phyloP scores from a whole-genome alignment of 2,113 vertebrate species.

The Nothoprocta perdicaria region DNA sequence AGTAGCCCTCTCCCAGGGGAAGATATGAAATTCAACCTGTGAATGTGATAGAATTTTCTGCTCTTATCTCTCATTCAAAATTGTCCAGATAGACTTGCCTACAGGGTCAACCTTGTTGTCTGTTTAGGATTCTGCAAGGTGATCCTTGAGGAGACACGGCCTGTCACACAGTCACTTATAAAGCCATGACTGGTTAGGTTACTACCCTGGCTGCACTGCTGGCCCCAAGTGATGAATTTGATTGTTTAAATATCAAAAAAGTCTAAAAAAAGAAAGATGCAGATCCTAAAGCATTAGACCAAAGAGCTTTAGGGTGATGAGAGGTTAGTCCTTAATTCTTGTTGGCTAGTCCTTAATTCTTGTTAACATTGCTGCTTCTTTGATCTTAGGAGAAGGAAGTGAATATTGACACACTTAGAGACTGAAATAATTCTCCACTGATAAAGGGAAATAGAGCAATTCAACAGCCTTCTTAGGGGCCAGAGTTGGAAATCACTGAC shows the following conservation, averaged over 20 bases:
- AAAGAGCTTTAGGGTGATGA: neutral
- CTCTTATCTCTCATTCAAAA: neutral
- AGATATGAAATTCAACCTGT: neutral
- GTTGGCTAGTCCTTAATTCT: neutral
- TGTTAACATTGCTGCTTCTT: neutral
- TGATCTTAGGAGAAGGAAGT: neutral
- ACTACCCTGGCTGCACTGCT: neutral
- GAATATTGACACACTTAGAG: neutral
- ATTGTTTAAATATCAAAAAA: neutral
- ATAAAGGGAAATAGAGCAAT: neutral
- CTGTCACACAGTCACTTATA: neutral
- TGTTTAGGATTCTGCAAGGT: neutral
- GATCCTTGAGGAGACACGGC: neutral
- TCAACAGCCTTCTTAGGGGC: neutral
- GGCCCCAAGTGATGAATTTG: neutral
- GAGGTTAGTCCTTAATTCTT: neutral
- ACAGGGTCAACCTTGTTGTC: neutral
- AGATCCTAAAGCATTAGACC: neutral
- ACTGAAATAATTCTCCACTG: neutral
- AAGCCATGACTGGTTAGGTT: neutral
- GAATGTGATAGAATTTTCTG: rapidly evolving
- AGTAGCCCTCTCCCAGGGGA: neutral
- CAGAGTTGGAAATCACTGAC: neutral
- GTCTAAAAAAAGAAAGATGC: neutral
- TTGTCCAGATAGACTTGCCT: neutral